Evolutionary conservation across 2,888 invertebrate genomes (phyloP).

Genomic region (Watsonalla binaria): DNA sequence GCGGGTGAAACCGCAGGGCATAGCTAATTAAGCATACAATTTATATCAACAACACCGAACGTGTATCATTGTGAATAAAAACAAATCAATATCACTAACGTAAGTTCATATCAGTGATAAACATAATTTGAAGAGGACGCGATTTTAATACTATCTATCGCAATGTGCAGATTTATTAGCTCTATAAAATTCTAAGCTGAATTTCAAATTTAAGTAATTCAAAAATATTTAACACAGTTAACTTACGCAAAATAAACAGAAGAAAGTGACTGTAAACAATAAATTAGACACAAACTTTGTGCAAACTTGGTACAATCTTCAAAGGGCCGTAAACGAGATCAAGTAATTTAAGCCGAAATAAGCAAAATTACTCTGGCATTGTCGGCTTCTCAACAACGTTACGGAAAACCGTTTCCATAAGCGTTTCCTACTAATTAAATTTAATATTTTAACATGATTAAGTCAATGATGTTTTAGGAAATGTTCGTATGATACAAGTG

Average conservation of each 20-base stretch:
- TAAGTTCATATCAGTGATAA: too few species aligned
- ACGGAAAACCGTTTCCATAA: conserved; percentile 49
- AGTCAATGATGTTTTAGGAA: conserved; percentile 23
- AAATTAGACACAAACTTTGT: conserved; percentile 71
- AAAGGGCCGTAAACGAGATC: conserved; percentile 72
- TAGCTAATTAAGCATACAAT: too few species aligned
- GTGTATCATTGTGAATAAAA: too few species aligned
- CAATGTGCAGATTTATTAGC: background rate
- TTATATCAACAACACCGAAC: too few species aligned
- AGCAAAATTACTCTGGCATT: conserved; percentile 68
- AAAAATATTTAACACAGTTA: conserved; percentile 48
- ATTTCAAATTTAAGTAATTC: conserved; percentile 36
- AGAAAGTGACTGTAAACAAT: conserved; percentile 69
- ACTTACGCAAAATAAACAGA: conserved; percentile 57
- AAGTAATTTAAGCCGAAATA: conserved; percentile 73
- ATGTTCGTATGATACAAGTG: conserved; percentile 30
- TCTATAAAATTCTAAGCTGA: background rate
- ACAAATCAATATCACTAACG: too few species aligned
- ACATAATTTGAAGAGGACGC: too few species aligned
- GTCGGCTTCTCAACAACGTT: conserved; percentile 57
- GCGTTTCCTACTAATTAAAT: conserved; percentile 47
- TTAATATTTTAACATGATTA: conserved; percentile 45
- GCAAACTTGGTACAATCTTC: conserved; percentile 71
- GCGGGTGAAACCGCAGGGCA: too few species aligned
- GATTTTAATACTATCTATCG: background rate